These are phyloP conservation scores for Meles meles DNA, from an alignment of 2,113 vertebrate genomes.

Conservation along the genomic window DNA sequence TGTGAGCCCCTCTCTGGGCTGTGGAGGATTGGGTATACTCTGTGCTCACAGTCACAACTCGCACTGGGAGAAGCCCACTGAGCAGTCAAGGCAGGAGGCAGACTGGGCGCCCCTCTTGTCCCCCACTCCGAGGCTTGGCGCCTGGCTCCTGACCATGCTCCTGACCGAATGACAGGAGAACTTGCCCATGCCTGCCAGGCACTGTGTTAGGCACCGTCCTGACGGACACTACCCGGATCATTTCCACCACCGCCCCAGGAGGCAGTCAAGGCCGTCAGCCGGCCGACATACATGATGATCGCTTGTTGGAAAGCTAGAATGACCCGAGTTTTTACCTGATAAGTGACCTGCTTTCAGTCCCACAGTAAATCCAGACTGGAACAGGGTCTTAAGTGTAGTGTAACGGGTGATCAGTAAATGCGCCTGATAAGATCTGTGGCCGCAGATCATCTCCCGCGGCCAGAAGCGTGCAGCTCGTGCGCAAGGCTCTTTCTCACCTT, in stretches of 20 bases:
- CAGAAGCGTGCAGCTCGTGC: rapidly evolving
- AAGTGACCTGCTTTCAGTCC: neutral
- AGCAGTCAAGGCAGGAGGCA: neutral
- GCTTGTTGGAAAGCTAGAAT: neutral
- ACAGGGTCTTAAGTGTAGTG: neutral
- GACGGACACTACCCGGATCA: rapidly evolving
- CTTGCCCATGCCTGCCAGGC: neutral
- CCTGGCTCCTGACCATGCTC: rapidly evolving
- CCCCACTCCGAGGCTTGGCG: neutral
- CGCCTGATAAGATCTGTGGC: neutral
- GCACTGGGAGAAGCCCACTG: rapidly evolving
- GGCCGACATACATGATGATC: rapidly evolving
- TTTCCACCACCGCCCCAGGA: rapidly evolving
- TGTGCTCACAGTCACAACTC: too few relatives aligned
- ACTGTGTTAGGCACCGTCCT: rapidly evolving
- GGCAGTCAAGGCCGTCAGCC: neutral
- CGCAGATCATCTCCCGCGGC: neutral
- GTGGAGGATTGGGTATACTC: neutral
- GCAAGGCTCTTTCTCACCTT: neutral
- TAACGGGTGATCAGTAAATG: neutral
- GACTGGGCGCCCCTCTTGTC: neutral
- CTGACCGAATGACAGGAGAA: neutral
- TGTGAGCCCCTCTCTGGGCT: rapidly evolving
- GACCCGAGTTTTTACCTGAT: neutral
- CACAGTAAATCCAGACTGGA: neutral